These are phyloP conservation scores for Erebia aethiops DNA, from an alignment of 2,888 invertebrate genomes.

Conservation along the genomic window DNA sequence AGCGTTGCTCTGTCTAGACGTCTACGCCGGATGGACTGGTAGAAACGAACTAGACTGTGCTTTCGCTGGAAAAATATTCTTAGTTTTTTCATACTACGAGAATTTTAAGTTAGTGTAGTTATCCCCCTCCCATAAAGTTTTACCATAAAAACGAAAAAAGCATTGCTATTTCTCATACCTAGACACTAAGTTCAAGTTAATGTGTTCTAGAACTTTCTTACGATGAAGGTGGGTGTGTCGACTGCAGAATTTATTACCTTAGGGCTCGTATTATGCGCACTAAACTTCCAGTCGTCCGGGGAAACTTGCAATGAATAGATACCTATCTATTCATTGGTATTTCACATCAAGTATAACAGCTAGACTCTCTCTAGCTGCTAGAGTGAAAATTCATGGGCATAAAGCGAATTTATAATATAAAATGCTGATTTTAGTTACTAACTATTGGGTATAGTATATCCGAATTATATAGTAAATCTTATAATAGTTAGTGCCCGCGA, in stretches of 20 bases:
- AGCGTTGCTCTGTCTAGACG: too few species aligned
- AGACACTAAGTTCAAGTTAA: conserved; percentile 9
- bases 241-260: conserved; percentile 20
- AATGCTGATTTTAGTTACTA: too few species aligned
- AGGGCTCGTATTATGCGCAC: conserved; percentile 17
- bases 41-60: too few species aligned
- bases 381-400: not conserved
- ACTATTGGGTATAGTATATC: too few species aligned
- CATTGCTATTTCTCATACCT: conserved; percentile 2
- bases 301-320: not conserved
- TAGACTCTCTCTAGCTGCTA: not conserved
- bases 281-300: conserved; percentile 19
- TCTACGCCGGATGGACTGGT: too few species aligned
- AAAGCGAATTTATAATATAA: not conserved
- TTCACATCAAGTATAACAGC: not conserved
- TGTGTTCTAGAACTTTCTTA: conserved; percentile 18
- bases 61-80: too few species aligned
- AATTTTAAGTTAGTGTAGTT: not conserved
- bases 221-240: conserved; percentile 14
- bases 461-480: too few species aligned
- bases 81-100: too few species aligned
- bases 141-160: not conserved
- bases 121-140: not conserved
- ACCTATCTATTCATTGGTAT: conserved; percentile 2
- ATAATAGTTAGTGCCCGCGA: too few species aligned